These are phyloP conservation scores for Anguilla obscura DNA, from an alignment of 2,797 vertebrate species.

Conservation along the genomic window DNA sequence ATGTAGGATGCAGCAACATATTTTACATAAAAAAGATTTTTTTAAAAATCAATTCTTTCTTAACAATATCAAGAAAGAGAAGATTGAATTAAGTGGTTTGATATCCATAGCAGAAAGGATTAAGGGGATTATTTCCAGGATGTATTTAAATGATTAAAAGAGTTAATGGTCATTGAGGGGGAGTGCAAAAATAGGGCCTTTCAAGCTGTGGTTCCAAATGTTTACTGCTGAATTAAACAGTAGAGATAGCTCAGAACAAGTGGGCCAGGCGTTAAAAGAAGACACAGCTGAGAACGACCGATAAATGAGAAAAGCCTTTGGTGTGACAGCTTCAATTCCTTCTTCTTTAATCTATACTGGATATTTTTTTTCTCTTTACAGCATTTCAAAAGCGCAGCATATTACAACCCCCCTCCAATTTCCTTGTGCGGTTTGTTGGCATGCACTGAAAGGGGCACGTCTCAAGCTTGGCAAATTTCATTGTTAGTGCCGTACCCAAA, in stretches of 20 bases:
- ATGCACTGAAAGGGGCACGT: neutral
- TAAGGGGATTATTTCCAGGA: conserved; percentile 71
- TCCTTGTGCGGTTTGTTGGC: conserved; percentile 40
- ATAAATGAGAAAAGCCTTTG: conserved; percentile 22
- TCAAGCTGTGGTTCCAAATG: conserved; percentile 54
- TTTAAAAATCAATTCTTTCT: conserved; percentile 57
- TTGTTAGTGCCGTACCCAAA: neutral
- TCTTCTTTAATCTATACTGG: conserved; percentile 29
- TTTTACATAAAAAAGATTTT: conserved; percentile 41
- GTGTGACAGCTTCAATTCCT: neutral
- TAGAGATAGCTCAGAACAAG: conserved; percentile 13
- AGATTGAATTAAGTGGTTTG: conserved; percentile 73
- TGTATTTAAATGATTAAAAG: conserved; percentile 69
- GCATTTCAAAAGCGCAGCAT: conserved; percentile 30
- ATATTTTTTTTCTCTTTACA: conserved; percentile 27
- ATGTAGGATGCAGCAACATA: conserved; percentile 29
- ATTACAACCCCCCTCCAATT: conserved; percentile 36
- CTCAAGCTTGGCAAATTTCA: neutral
- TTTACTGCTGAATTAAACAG: conserved; percentile 50
- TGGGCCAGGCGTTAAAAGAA: conserved; percentile 27
- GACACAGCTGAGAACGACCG: conserved; percentile 43
- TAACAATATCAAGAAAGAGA: conserved; percentile 57
- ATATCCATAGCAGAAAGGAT: conserved; percentile 70
- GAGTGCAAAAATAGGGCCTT: neutral
- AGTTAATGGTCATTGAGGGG: conserved; percentile 62